A percentile compares a stretch with the other conserved stretches of the same genome.
Evolutionary conservation across 1,140 invertebrate genomes (phyloP).

Genomic region (Drosophila tropicalis): DNA sequence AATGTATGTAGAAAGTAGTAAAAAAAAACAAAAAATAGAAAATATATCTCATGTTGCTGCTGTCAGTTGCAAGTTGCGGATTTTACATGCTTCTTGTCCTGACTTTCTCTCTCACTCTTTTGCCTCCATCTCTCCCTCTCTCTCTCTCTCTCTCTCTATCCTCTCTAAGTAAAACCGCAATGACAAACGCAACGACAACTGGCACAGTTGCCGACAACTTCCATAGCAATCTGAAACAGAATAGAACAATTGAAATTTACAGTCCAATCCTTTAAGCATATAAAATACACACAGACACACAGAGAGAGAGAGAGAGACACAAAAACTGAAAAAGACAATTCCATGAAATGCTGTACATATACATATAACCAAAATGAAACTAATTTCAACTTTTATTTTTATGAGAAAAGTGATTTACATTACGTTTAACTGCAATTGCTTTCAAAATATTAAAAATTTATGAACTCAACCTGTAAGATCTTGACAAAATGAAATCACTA

Average conservation of each 20-base stretch:
- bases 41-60: conserved; percentile 33
- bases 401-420: not conserved
- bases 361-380: too few relatives aligned
- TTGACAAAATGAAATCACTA: not conserved
- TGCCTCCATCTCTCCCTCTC: not conserved
- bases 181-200: conserved; percentile 3
- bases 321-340: too few relatives aligned
- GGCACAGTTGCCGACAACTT: conserved; percentile 2
- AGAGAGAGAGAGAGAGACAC: not conserved
- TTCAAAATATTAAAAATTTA: not conserved
- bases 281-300: not conserved
- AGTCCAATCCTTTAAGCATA: conserved; percentile 4
- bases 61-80: conserved; percentile 39
- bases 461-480: too few relatives aligned
- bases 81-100: conserved; percentile 25
- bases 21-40: conserved; percentile 43
- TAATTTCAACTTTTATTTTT: too few relatives aligned
- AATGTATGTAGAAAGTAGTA: conserved; percentile 26
- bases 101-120: not conserved
- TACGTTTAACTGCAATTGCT: not conserved
- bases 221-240: conserved; percentile 7
- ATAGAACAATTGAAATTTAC: conserved; percentile 10
- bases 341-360: too few relatives aligned
- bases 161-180: not conserved
- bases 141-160: too few relatives aligned